phyloP scores from a whole-genome alignment of 2,797 vertebrate genomes.

The Crocidura indochinensis region DNA sequence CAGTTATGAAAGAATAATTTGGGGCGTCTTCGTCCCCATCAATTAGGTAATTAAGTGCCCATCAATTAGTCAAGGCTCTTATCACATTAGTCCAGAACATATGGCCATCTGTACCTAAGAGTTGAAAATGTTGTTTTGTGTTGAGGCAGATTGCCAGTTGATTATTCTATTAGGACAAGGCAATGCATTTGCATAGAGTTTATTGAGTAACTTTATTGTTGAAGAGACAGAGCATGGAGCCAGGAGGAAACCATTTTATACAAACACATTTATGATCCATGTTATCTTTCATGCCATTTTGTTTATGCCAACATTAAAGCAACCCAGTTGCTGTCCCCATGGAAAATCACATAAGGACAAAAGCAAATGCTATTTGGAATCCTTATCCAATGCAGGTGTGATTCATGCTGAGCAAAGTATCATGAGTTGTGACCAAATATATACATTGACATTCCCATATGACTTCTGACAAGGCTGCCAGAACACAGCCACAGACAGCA shows the following conservation, averaged over 20 bases:
- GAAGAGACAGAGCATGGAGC: background rate
- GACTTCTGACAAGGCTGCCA: background rate
- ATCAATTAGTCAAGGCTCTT: background rate
- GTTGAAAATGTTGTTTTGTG: background rate
- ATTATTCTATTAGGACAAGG: constrained; percentile 20
- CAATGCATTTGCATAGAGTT: constrained; percentile 44
- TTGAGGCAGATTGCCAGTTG: background rate
- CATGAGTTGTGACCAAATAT: background rate
- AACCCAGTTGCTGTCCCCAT: background rate
- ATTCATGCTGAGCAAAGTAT: no score
- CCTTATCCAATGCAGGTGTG: background rate
- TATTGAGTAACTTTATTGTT: background rate
- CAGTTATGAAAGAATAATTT: background rate
- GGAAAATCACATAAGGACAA: background rate
- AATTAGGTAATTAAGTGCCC: background rate
- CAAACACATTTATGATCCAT: background rate
- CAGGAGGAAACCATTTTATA: background rate
- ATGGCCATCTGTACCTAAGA: background rate
- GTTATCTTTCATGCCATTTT: constrained; percentile 31
- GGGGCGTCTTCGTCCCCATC: background rate
- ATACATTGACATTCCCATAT: background rate
- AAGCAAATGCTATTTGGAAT: constrained; percentile 5
- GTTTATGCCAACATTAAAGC: constrained; percentile 18
- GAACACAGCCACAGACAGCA: background rate
- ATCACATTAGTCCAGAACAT: background rate